Base-by-base conservation (phyloP, 2,113 vertebrate genomes). In the Apistogramma diplotaenia region DNA sequence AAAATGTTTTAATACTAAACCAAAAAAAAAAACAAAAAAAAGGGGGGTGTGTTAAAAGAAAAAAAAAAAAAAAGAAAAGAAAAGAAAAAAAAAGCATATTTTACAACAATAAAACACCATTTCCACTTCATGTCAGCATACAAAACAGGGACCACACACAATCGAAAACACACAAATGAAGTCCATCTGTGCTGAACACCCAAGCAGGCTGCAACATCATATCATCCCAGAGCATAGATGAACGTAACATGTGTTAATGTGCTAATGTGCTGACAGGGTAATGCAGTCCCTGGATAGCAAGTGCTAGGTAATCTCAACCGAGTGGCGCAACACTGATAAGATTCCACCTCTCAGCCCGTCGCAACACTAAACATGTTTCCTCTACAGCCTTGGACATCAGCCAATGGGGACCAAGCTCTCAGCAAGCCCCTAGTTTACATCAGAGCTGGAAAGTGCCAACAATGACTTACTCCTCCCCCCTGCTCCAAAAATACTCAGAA, bases 401-500 rank as follows among this genome's bases (percentile, higher is more conserved):
- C 94, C 94, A 95, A 92, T 91, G 85, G 87, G 83, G 87, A 83
- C 86, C 78, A 86, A 89, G 91, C 86, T 82, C 82, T 70, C 79
- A 21, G 83, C 85, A 85, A 90, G 85, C 86, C 91, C 81, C 74
- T 51, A 53, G 86, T 92, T 92, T 92, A 93, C 90, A 94, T 93
- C 88, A 76, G 81, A 89, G 87, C 81, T 87, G 85, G 84, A 89
- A 91, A 87, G 83, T 87, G 81, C 85, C 78, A 87, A 91, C 92
- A 91, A 93, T 88, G 86, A 90, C 90, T 89, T 92, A 89, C 91
- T 94, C 91, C 92, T 82, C 91, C 91, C 87, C 80, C 78, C 35
- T 82, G 87, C 82, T 92, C 94, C 93, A 87, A 94, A 95, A 95
- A 95, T 94, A 95, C 93, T 92, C 92, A 73, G 83, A 95, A 93